Conservation (phyloP, 1,140 invertebrate species). For the Campoletis sonorensis region DNA sequence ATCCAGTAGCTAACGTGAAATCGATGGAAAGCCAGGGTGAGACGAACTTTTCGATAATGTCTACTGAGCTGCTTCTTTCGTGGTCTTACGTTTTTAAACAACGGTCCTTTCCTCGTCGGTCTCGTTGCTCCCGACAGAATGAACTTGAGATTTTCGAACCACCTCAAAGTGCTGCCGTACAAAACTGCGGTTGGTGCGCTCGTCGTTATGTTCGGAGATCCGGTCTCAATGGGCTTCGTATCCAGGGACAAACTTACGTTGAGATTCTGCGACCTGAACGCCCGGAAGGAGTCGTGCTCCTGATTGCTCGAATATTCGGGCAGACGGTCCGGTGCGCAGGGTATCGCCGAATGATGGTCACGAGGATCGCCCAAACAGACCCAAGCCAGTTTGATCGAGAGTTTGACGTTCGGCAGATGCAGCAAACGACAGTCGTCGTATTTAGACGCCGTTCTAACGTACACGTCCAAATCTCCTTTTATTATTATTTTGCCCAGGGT, state of each 20-base stretch:
- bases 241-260: constrained; percentile 93
- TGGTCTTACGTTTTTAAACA: constrained; percentile 91
- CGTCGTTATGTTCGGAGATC: constrained; percentile 78
- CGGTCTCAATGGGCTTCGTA: constrained; percentile 81
- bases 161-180: constrained; percentile 94
- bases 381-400: constrained; percentile 93
- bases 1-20: constrained; percentile 99
- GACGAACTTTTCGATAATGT: constrained; percentile 92
- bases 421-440: constrained; percentile 97
- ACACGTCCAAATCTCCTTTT: constrained; percentile 83
- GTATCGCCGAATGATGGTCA: constrained; percentile 97
- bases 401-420: constrained; percentile 92
- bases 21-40: constrained; percentile 91
- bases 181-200: constrained; percentile 88
- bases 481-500: constrained; percentile 86
- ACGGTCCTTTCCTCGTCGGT: constrained; percentile 91
- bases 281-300: constrained; percentile 91
- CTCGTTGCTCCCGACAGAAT: constrained; percentile 97
- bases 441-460: constrained; percentile 96
- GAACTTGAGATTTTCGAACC: constrained; percentile 97
- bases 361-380: constrained; percentile 93
- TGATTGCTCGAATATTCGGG: constrained; percentile 98
- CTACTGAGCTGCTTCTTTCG: constrained; percentile 94
- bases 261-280: constrained; percentile 95
- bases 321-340: constrained; percentile 96